Base-by-base conservation (phyloP, 2,797 vertebrate species). In the Brachyalestes nurse region DNA sequence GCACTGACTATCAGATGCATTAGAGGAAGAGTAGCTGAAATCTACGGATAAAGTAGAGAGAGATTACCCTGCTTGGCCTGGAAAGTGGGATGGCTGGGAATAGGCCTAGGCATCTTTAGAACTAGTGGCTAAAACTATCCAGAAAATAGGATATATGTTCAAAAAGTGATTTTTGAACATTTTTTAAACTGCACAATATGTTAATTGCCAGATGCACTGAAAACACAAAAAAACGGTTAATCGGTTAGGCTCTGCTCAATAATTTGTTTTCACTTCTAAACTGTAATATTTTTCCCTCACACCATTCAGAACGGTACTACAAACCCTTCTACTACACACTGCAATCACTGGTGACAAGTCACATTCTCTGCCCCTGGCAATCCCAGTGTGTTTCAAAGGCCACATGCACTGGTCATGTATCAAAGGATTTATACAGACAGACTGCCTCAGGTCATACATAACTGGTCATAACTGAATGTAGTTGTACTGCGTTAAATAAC, bases 21-120 rank as follows among this genome's bases (percentile, higher is more conserved):
- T 51, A 82, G 85, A 84, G 80, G 80, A 85, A 86, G 78, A 86
- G 87, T 87, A 90, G 81, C 81, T 86, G 81, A 88, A 85, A 85
- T 88, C 81, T 77, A 83, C 88, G 88, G 92, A 92, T 92, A 90
- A 90, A 91, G 82, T 84, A 82, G 0, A 67, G 16, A 14, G 42
- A 87, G 88, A 91, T 91, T 90, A 92, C 78, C 21, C 58, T 21
- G 76, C 40, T 47, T 47, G 80, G 53, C 25, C 53, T 64, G 12
- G 55, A 81, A 64, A 70, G 5, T 28, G 58, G 74, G 34, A 10
- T 47, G 60, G 42, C 45, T 19, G 28, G 70, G 17, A 21, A 16
- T 6, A 61, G 66, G 55, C 34, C 14, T 6, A 61, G 66, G 55
- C 34, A 58, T n/a, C 42, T 76, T 53, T 47, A 75, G 13, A 62